Evolutionary conservation across 2,113 vertebrate genomes (phyloP).

Genomic region (Thunnus maccoyii): DNA sequence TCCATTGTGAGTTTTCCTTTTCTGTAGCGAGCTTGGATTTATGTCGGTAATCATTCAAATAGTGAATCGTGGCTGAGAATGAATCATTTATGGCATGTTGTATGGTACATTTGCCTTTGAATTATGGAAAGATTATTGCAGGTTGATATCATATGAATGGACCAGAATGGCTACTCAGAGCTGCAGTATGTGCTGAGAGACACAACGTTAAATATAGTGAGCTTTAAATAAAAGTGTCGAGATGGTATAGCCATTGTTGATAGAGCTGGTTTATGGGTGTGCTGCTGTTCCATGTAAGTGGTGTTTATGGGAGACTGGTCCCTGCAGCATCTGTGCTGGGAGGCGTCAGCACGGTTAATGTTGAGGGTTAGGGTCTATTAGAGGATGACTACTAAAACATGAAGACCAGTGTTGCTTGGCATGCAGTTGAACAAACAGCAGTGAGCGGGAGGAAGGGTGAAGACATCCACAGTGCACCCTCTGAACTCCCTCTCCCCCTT

Average conservation of each 20-base stretch:
- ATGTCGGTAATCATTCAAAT: conserved; percentile 51
- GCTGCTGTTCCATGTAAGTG: conserved; percentile 48
- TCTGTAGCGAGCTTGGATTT: conserved; percentile 45
- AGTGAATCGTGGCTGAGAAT: conserved; percentile 16
- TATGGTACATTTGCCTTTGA: conserved; percentile 45
- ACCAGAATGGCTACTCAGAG: conserved; percentile 18
- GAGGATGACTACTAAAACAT: conserved; percentile 40
- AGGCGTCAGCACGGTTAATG: conserved; percentile 33
- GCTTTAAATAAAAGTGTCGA: conserved; percentile 69
- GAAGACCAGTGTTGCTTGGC: conserved; percentile 4
- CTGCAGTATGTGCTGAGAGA: conserved; percentile 25
- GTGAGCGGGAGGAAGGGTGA: conserved; percentile 38
- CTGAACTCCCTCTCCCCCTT: conserved; percentile 46
- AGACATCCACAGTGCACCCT: conserved; percentile 47
- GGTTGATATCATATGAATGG: conserved; percentile 20
- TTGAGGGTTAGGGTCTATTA: conserved; percentile 53
- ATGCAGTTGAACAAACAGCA: conserved; percentile 15
- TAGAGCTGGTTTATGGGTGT: conserved; percentile 50
- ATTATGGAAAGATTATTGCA: conserved; percentile 43
- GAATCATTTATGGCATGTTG: conserved; percentile 51
- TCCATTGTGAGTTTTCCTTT: conserved; percentile 54
- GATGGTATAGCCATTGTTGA: conserved; percentile 49
- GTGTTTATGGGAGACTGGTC: conserved; percentile 59
- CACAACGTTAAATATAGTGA: conserved; percentile 55
- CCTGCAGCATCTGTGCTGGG: conserved; percentile 44